phyloP scores from a whole-genome alignment of 1,140 invertebrate genomes.

The Stratiolaelaps scimitus region DNA sequence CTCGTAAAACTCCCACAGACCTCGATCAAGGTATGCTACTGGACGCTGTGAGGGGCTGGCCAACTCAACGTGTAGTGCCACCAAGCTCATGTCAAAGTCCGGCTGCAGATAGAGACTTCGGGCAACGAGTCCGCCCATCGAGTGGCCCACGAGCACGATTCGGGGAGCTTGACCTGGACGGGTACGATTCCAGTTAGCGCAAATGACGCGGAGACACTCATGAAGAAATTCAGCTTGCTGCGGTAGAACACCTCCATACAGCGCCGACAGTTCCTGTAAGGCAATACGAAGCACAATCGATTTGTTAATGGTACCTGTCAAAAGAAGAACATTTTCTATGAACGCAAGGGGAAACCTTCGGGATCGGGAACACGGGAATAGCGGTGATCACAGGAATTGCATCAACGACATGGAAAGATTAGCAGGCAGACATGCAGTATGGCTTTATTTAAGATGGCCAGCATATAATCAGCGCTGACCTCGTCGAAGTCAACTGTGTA shows the following conservation, averaged over 20 bases:
- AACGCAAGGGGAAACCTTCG: too few relatives aligned
- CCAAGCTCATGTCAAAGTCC: neutral
- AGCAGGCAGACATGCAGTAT: neutral
- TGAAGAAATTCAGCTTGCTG: conserved; percentile 49
- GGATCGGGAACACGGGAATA: neutral
- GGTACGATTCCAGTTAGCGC: neutral
- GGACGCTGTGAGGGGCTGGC: neutral
- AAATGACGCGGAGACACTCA: neutral
- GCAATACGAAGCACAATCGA: conserved; percentile 18
- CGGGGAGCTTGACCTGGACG: neutral
- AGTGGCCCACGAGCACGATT: neutral
- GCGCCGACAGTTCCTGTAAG: conserved; percentile 52
- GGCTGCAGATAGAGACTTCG: conserved; percentile 9
- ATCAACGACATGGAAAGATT: neutral
- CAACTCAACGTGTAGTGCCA: conserved; percentile 19
- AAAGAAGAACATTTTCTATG: too few relatives aligned
- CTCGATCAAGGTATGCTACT: conserved; percentile 5
- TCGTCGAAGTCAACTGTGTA: conserved; percentile 69
- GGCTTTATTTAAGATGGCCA: neutral
- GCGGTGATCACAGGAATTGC: neutral
- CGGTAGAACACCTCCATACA: conserved; percentile 61
- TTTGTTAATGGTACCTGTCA: conserved; percentile 20
- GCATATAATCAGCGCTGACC: conserved; percentile 34
- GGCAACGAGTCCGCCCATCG: conserved; percentile 9
- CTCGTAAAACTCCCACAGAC: conserved; percentile 25